Evolutionary conservation across 2,888 invertebrate genomes (phyloP).

Genomic region (Xanthia togata): DNA sequence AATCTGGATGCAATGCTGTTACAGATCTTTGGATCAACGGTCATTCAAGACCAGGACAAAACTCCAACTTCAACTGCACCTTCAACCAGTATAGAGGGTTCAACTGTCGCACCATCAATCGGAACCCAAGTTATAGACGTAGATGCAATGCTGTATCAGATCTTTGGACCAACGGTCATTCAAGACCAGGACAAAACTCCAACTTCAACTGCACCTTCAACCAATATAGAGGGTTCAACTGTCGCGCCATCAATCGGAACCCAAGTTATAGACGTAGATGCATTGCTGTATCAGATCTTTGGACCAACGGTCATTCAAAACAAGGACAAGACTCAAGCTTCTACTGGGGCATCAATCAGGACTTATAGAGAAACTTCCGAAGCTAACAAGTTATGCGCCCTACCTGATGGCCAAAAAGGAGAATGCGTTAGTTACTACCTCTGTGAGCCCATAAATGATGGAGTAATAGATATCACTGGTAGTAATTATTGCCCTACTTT

Average conservation of each 20-base stretch:
- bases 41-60: no score
- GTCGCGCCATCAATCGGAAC: neutral
- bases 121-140: neutral
- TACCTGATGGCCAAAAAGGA: neutral
- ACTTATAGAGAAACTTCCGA: neutral
- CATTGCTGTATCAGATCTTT: neutral
- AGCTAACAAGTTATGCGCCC: neutral
- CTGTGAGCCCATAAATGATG: neutral
- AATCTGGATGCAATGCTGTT: neutral
- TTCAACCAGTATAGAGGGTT: no score
- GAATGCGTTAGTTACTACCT: neutral
- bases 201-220: neutral
- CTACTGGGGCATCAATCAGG: neutral
- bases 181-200: neutral
- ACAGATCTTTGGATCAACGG: no score
- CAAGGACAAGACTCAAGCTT: neutral
- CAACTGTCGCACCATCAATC: neutral
- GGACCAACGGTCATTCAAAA: neutral
- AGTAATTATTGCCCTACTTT: neutral
- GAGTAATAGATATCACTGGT: no score
- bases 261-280: neutral
- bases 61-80: neutral
- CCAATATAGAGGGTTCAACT: neutral
- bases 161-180: neutral
- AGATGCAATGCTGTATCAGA: neutral